Evolutionary conservation across 2,888 invertebrate species (phyloP).

Genomic region (Dynastes maya): DNA sequence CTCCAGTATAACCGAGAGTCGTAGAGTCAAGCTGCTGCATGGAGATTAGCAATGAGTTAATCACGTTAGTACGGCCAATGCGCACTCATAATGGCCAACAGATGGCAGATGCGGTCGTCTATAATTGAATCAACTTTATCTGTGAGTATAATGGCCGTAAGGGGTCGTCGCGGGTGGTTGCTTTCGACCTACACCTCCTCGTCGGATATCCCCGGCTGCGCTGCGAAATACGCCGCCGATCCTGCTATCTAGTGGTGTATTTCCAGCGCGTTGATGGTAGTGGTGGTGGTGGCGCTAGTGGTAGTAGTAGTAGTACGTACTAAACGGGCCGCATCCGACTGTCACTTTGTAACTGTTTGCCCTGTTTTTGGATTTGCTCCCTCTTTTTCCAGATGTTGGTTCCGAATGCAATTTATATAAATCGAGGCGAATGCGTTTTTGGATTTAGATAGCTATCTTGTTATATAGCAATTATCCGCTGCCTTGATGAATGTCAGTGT

Average conservation of each 20-base stretch:
- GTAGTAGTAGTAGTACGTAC: slow-evolving; percentile 50
- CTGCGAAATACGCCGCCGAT: slow-evolving; percentile 2
- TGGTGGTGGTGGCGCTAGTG: neutral
- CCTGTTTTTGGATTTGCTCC: slow-evolving; percentile 58
- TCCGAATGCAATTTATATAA: slow-evolving; percentile 55
- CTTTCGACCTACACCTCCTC: slow-evolving; percentile 50
- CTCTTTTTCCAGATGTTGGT: slow-evolving; percentile 57
- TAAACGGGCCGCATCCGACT: slow-evolving; percentile 62
- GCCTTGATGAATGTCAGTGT: slow-evolving; percentile 30
- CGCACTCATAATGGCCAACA: slow-evolving; percentile 70
- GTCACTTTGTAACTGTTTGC: slow-evolving; percentile 55
- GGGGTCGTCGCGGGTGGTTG: slow-evolving; percentile 69
- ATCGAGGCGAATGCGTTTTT: slow-evolving; percentile 49
- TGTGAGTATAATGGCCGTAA: slow-evolving; percentile 68
- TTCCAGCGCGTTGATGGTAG: too few relatives aligned
- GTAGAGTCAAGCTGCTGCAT: slow-evolving; percentile 61
- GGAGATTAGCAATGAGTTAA: slow-evolving; percentile 69
- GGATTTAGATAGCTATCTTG: slow-evolving; percentile 51
- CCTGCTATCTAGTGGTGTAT: neutral
- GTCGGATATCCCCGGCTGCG: neutral
- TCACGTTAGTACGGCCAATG: slow-evolving; percentile 69
- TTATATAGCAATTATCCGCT: slow-evolving; percentile 50
- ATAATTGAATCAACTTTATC: slow-evolving; percentile 72
- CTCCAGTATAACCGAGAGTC: slow-evolving; percentile 43
- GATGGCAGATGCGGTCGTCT: slow-evolving; percentile 71